Evolutionary conservation across 64 coral and sea anemone species (phyloP).

Genomic region (Montipora cactus): DNA sequence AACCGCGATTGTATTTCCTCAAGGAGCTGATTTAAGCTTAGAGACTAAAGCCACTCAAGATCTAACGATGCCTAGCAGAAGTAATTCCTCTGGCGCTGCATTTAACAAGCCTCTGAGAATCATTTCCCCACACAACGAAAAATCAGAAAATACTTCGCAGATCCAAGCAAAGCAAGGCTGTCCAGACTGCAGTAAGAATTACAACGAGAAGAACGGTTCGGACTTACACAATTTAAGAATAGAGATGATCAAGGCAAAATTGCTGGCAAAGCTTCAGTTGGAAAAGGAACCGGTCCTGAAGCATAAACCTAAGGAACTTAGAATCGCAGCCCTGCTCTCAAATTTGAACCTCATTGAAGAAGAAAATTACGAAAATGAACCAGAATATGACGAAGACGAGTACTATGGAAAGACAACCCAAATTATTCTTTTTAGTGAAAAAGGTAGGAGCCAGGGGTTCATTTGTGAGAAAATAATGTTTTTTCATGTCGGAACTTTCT

Average conservation of each 20-base stretch:
- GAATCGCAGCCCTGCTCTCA: slow-evolving; percentile 15
- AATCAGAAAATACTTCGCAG: not conserved
- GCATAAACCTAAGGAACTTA: slow-evolving; percentile 26
- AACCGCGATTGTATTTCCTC: slow-evolving; percentile 44
- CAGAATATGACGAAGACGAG: not conserved
- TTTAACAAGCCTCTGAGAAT: not conserved
- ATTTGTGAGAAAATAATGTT: not conserved
- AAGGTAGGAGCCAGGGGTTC: slow-evolving; percentile 5
- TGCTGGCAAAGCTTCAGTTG: slow-evolving; percentile 34
- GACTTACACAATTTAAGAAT: slow-evolving; percentile 10
- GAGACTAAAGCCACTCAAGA: not conserved
- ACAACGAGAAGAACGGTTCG: not conserved
- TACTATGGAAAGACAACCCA: slow-evolving; percentile 35
- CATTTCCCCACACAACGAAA: not conserved
- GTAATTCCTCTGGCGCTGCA: not conserved
- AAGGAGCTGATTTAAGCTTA: slow-evolving; percentile 17
- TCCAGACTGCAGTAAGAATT: not conserved
- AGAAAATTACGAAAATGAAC: not conserved
- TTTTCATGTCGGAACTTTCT: slow-evolving; percentile 19
- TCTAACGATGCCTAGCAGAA: slow-evolving; percentile 11
- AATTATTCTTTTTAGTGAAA: slow-evolving; percentile 41
- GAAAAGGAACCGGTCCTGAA: slow-evolving; percentile 15
- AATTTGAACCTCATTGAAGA: slow-evolving; percentile 44
- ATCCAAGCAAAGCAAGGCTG: not conserved
- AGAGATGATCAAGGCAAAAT: slow-evolving; percentile 30